phyloP scores from a whole-genome alignment of 2,113 vertebrate species.

The Conger conger region DNA sequence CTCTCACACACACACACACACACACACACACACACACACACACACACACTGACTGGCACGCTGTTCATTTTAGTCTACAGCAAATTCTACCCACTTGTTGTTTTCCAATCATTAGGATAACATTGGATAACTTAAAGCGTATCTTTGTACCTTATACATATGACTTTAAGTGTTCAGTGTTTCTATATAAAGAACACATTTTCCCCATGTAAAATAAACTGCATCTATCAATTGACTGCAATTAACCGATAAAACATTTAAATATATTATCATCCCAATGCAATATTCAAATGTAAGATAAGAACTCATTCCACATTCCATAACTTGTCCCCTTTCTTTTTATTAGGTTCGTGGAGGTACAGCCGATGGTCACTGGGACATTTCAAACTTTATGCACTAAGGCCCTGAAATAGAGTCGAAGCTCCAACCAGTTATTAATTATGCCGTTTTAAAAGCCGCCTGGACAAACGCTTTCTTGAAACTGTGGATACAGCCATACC shows the following conservation, averaged over 20 bases:
- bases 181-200: too few species aligned
- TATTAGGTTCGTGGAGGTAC: slow-evolving; percentile 45
- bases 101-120: slow-evolving; percentile 12
- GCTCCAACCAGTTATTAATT: slow-evolving; percentile 41
- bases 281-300: neutral
- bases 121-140: neutral
- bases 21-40: neutral
- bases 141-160: neutral
- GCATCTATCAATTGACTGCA: neutral
- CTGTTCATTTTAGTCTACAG: neutral
- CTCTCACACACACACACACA: neutral
- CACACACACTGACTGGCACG: neutral
- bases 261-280: neutral
- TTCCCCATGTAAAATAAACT: too few species aligned
- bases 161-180: too few species aligned
- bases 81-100: neutral
- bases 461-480: slow-evolving; percentile 45
- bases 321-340: neutral
- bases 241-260: neutral
- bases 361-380: slow-evolving; percentile 49
- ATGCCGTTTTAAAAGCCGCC: slow-evolving; percentile 49
- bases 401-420: slow-evolving; percentile 46
- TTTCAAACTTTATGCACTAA: slow-evolving; percentile 69
- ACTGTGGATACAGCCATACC: slow-evolving; percentile 69
- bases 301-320: neutral